A percentile compares a stretch with the other conserved stretches of the same genome.
These are phyloP conservation scores for Ctenomys sociabilis DNA, from an alignment of 2,113 vertebrate species.

Conservation along the genomic window DNA sequence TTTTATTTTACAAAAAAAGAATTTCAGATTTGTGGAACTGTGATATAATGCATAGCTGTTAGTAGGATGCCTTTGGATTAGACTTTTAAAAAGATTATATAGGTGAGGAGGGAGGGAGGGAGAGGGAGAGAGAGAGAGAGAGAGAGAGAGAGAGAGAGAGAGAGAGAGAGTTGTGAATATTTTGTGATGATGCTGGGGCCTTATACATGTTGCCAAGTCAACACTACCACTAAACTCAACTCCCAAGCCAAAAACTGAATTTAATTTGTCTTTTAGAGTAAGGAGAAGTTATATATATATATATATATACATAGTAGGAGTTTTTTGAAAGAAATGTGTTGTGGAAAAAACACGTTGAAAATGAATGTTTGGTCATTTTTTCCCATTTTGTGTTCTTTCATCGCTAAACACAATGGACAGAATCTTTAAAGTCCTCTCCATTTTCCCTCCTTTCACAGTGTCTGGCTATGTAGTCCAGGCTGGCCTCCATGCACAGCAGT, in stretches of 20 bases:
- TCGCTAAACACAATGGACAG: neutral
- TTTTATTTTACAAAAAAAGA: neutral
- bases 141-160: no score
- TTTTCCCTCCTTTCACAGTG: neutral
- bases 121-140: no score
- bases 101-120: neutral
- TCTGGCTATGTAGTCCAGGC: neutral
- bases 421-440: neutral
- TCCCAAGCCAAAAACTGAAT: neutral
- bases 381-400: neutral
- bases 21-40: neutral
- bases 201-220: neutral
- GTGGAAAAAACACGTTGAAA: neutral
- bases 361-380: neutral
- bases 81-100: neutral
- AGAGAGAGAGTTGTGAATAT: neutral
- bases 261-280: neutral
- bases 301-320: neutral
- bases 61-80: neutral
- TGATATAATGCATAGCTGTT: neutral
- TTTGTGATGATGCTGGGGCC: neutral
- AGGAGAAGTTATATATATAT: neutral
- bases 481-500: neutral
- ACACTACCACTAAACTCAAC: neutral
- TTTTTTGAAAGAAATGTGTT: neutral